phyloP scores from a whole-genome alignment of 2,113 vertebrate species.

The Apodemus sylvaticus region DNA sequence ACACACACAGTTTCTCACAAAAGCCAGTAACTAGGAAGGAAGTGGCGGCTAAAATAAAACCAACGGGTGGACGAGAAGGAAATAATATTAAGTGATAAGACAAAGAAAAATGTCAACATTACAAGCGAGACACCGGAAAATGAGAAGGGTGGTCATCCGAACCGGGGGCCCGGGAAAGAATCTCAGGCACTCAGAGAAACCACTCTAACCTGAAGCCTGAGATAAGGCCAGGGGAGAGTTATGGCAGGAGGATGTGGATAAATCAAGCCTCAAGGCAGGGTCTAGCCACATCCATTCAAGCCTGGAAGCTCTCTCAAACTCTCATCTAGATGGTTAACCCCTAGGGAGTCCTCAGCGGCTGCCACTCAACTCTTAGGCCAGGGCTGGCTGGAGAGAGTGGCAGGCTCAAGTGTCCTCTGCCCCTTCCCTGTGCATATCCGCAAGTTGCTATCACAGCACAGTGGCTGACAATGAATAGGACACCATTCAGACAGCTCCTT shows the following conservation, averaged over 20 bases:
- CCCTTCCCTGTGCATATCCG: accelerated
- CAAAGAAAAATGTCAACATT: conserved; percentile 48
- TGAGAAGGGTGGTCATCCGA: background rate
- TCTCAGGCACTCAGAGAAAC: background rate
- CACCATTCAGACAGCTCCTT: accelerated
- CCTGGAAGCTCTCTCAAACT: background rate
- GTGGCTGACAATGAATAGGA: accelerated
- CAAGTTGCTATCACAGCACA: accelerated
- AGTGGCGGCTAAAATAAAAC: conserved; percentile 78
- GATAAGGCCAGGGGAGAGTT: background rate
- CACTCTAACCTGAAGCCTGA: background rate
- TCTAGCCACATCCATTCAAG: accelerated
- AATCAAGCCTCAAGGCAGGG: background rate
- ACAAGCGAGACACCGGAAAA: conserved; percentile 16
- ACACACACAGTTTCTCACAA: conserved; percentile 59
- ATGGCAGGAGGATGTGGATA: accelerated
- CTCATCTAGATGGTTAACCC: background rate
- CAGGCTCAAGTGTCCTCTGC: accelerated
- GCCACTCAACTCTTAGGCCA: background rate
- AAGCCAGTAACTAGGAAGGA: conserved; percentile 74
- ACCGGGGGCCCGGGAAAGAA: background rate
- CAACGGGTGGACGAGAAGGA: conserved; percentile 67
- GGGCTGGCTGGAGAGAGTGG: too few species aligned
- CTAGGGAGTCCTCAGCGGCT: background rate
- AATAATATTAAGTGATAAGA: conserved; percentile 78